A percentile compares a stretch with the other conserved stretches of the same genome.
Conservation (phyloP, 2,113 vertebrate species). For the Menura novaehollandiae region DNA sequence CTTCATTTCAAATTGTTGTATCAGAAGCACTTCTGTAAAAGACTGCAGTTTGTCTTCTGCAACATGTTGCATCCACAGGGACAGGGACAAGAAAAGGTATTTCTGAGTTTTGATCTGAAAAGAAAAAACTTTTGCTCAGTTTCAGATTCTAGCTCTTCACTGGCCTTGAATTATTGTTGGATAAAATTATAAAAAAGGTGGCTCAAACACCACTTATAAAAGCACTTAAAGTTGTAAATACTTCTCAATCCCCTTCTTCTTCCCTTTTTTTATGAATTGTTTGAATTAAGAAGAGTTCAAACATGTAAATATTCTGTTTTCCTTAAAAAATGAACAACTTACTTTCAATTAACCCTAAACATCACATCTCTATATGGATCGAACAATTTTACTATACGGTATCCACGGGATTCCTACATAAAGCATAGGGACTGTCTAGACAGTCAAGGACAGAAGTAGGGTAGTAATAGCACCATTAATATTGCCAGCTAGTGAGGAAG, state of each 20-base stretch:
- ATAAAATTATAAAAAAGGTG: not conserved
- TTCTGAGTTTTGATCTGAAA: conserved; percentile 77
- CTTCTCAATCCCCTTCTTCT: not conserved
- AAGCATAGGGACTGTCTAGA: not conserved
- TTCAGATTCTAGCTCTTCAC: not conserved
- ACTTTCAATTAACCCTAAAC: not conserved
- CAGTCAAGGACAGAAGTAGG: not conserved
- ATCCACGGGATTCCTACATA: not conserved
- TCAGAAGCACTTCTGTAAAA: conserved; percentile 78
- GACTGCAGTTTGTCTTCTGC: conserved; percentile 87
- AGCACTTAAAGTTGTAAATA: not conserved
- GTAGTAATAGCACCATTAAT: not conserved
- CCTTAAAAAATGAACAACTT: not conserved
- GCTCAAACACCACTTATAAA: not conserved
- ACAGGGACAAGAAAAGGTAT: conserved; percentile 76
- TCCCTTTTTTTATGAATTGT: not conserved
- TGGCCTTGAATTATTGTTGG: not conserved
- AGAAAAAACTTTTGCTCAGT: not conserved
- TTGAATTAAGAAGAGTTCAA: not conserved
- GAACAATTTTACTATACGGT: not conserved
- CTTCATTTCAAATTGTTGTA: conserved; percentile 77
- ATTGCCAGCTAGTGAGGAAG: not conserved
- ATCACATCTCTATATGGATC: not conserved
- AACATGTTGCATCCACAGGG: conserved; percentile 89
- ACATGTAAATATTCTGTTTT: not conserved